Base-by-base conservation (phyloP, 2,113 vertebrate species). In the Aplodontia rufa region DNA sequence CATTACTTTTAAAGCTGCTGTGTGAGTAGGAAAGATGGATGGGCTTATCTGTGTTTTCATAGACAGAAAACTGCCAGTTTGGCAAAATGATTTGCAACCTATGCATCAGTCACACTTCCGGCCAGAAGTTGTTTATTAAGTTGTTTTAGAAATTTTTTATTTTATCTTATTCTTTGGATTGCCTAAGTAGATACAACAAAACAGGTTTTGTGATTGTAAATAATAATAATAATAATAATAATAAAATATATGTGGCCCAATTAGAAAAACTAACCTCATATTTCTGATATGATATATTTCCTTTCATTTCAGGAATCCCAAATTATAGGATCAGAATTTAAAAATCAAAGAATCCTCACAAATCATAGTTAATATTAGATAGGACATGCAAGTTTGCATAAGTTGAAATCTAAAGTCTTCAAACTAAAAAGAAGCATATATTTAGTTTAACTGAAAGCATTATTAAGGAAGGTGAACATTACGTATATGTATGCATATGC, bases 261-360 rank as follows among this genome's bases (percentile, higher is more conserved):
- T 95, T 96, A 93, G 87, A 84, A 58, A 75, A 95, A 90, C 76
- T 62, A 72, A 95, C 93, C 81, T 96, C 87, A 19, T 30, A 93
- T 85, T 90, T 95, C 87, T 60, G 24, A 26, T 60, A 60, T 11
- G 58, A 16, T 30, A 16, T 30, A 94, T 85, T 91, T 95, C 87
- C 66, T 93, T 66, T 92, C 90, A 90, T 26, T 51, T 35, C 1
- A 1, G 35, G 80, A 87, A 58, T 58, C 42, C 55, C 80, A 80
- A 22, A 84, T 96, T 62, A n/a, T n/a, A 90, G 60, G 49, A 69
- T 49, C 35, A 82, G 60, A 69, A 47, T 49, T 16, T 9, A 45
- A 94, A 79, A 81, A 75, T 45, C 26, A 51, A 92, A 75, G 35
- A 81, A 74, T 53, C 22, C 42, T 87, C 12, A 66, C 58, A 95